Conservation (phyloP, 1,140 invertebrate genomes). For the Rhopalosiphum maidis region DNA sequence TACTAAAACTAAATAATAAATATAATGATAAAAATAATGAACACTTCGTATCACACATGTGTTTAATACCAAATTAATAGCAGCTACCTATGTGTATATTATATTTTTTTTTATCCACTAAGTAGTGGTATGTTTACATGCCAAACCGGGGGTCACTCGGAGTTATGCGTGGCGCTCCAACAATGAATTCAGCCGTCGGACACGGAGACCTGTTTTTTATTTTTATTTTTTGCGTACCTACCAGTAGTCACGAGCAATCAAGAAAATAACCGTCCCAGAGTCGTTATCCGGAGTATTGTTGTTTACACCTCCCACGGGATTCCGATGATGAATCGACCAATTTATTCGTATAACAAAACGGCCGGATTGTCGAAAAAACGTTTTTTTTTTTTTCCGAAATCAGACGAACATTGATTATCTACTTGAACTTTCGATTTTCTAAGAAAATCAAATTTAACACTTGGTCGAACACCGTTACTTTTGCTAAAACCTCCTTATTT, state of each 20-base stretch:
- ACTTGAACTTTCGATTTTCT: constrained; percentile 30
- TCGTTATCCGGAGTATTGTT: constrained; percentile 54
- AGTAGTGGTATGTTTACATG: background rate
- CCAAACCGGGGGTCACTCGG: background rate
- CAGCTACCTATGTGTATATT: background rate
- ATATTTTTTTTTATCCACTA: background rate
- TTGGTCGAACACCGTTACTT: background rate
- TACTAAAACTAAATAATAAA: background rate
- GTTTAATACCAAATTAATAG: constrained; percentile 38
- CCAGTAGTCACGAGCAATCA: constrained; percentile 23
- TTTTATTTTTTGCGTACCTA: background rate
- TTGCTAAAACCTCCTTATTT: background rate
- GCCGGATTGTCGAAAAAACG: background rate
- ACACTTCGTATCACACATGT: background rate
- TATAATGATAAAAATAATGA: background rate
- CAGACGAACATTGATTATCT: constrained; percentile 38
- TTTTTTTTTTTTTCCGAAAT: constrained; percentile 11
- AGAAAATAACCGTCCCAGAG: constrained; percentile 14
- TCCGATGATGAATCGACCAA: constrained; percentile 48
- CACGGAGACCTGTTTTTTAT: constrained; percentile 32
- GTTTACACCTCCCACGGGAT: constrained; percentile 56
- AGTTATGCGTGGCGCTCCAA: constrained; percentile 33
- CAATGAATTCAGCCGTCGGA: constrained; percentile 33
- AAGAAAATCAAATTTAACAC: constrained; percentile 47
- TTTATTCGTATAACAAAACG: constrained; percentile 22